Evolutionary conservation across 2,797 vertebrate genomes (phyloP).

Genomic region (Fringilla coelebs): DNA sequence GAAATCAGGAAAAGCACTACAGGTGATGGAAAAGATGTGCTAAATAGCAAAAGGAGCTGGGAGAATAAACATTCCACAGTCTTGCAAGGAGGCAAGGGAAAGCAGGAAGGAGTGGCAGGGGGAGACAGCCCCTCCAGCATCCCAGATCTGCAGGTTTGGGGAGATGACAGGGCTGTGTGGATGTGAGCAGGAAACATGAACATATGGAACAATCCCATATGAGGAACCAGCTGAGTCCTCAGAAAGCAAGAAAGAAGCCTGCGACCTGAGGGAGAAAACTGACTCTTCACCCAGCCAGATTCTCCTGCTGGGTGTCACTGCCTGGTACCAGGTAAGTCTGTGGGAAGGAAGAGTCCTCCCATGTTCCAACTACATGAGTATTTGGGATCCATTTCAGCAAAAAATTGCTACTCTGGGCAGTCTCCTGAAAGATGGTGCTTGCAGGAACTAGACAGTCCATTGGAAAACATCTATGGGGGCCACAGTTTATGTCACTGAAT

Average conservation of each 20-base stretch:
- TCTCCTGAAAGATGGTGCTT: not conserved
- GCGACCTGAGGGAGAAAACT: not conserved
- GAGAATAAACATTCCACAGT: not conserved
- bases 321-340: not conserved
- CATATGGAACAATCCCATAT: not conserved
- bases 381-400: not conserved
- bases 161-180: not conserved
- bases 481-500: not conserved
- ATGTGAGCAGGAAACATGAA: not conserved
- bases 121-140: not conserved
- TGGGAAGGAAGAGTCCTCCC: not conserved
- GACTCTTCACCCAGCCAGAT: not conserved
- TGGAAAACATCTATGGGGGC: not conserved
- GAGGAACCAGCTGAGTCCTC: not conserved
- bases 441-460: not conserved
- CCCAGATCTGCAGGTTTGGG: not conserved
- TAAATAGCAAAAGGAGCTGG: not conserved
- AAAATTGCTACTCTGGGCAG: not conserved
- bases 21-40: not conserved
- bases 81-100: not conserved
- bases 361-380: fast-evolving
- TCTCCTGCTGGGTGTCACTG: fast-evolving
- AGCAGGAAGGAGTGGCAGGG: not conserved
- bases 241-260: not conserved
- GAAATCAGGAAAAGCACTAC: not conserved